Base-by-base conservation (phyloP, 2,797 vertebrate genomes). In the Bufotes viridis region DNA sequence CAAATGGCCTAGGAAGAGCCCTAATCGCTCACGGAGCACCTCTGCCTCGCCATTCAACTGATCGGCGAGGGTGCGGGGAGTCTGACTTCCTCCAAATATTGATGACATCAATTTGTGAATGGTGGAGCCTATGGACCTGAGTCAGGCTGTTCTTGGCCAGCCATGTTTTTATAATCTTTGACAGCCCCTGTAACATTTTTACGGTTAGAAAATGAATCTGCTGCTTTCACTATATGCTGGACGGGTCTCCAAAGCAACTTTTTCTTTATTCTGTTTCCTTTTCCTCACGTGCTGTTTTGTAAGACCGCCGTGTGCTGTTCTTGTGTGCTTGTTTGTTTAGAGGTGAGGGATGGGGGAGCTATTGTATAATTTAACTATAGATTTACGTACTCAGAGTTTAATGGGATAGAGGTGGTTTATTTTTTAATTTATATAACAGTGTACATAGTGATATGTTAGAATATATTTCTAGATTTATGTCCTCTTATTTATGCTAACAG, bases 371-470 rank as follows among this genome's bases (percentile, higher is more conserved):
- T 89, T 89, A 89, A 82, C 65, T 81, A 76, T 74, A 81, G 67
- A 42, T 18, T 42, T 89, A 83, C 72, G 29, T 78, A 67, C 80
- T 82, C 80, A 87, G 80, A 89, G 72, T 89, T 89, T 81, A 83
- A 89, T 57, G 75, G 61, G 82, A 86, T 78, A 89, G 80, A 87
- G 72, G 84, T 87, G 87, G 82, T 88, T 82, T 88, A 88, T 89
- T 86, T 88, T 82, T 89, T 89, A 89, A 89, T 89, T 89, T 89
- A 89, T 89, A 87, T 89, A 87, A 75, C 58, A 24, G 34, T 89
- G 88, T 89, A 89, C 72, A 89, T 89, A 89, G 57, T 24, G 58
- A 81, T 79, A 88, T 84, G 70, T 83, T 89, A 72, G 42, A 83
- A 87, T 79, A 83, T 87, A 87, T 79, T 84, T 87, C 81, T 72